A percentile compares a stretch with the other conserved stretches of the same genome.
These are phyloP conservation scores for Pimephales promelas DNA, from an alignment of 2,113 vertebrate species.

Conservation along the genomic window DNA sequence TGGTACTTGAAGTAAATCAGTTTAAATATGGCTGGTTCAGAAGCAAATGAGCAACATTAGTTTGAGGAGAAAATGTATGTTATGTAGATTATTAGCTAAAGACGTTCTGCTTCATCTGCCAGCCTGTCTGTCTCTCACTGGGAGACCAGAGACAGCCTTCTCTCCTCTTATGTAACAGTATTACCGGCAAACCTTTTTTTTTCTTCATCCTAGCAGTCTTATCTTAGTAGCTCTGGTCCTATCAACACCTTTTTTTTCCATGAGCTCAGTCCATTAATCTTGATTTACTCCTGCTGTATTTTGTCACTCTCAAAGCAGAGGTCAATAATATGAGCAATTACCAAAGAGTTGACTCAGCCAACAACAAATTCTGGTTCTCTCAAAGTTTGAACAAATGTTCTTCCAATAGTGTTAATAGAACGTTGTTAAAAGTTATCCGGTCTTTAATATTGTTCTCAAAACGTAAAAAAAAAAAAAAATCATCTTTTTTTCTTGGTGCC, in stretches of 20 bases:
- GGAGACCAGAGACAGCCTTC: conserved; percentile 53
- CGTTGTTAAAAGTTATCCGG: no score
- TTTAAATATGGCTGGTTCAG: not conserved
- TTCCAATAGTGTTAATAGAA: no score
- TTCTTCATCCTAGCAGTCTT: conserved; percentile 3
- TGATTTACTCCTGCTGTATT: not conserved
- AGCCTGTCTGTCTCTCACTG: conserved; percentile 56
- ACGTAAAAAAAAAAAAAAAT: no score
- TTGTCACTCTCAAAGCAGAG: not conserved
- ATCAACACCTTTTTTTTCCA: not conserved
- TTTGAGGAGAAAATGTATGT: conserved; percentile 7
- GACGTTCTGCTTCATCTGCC: conserved; percentile 16
- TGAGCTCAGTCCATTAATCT: not conserved
- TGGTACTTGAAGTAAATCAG: no score
- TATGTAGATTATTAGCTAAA: conserved; percentile 17
- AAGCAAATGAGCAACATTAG: not conserved
- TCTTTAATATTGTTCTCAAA: no score
- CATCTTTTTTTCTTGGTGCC: no score
- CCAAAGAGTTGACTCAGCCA: not conserved
- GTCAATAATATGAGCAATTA: not conserved
- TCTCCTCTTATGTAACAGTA: conserved; percentile 56
- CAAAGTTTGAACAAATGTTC: no score
- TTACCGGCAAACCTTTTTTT: not conserved
- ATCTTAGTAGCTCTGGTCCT: not conserved
- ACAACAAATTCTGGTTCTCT: no score